Evolutionary conservation across 2,888 invertebrate genomes (phyloP).

Genomic region (Lepetodrilus schrolli): DNA sequence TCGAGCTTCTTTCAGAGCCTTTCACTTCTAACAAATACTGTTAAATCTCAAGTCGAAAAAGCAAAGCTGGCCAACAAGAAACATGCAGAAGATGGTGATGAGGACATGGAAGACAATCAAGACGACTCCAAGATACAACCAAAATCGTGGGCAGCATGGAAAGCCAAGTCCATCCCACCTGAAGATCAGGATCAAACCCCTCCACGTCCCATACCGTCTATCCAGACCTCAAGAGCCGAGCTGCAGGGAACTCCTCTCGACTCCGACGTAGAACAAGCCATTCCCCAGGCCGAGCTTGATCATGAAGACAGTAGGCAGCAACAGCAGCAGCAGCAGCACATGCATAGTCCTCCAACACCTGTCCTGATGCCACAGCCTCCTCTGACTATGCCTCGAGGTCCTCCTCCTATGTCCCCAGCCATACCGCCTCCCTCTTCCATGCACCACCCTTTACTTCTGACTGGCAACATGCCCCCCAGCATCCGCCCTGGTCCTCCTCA

Average conservation of each 20-base stretch:
- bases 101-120: constrained; percentile 28
- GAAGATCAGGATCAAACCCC: constrained; percentile 35
- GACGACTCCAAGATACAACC: constrained; percentile 38
- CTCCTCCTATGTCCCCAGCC: constrained; percentile 37
- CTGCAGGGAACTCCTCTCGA: neutral
- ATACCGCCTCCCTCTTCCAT: constrained; percentile 29
- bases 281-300: neutral
- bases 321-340: neutral
- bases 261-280: neutral
- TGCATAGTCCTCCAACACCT: neutral
- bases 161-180: constrained; percentile 41
- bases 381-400: constrained; percentile 37
- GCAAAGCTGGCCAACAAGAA: constrained; percentile 36
- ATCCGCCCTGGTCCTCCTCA: constrained; percentile 28
- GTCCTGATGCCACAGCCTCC: constrained; percentile 30
- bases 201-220: constrained; percentile 29
- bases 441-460: constrained; percentile 28
- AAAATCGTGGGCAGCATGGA: constrained; percentile 64
- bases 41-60: constrained; percentile 54
- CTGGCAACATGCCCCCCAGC: constrained; percentile 16
- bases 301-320: neutral
- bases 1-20: constrained; percentile 63
- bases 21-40: constrained; percentile 58
- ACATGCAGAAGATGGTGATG: constrained; percentile 25
- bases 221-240: constrained; percentile 25